Base-by-base conservation (phyloP, 2,113 vertebrate genomes). In the Ursus arctos region DNA sequence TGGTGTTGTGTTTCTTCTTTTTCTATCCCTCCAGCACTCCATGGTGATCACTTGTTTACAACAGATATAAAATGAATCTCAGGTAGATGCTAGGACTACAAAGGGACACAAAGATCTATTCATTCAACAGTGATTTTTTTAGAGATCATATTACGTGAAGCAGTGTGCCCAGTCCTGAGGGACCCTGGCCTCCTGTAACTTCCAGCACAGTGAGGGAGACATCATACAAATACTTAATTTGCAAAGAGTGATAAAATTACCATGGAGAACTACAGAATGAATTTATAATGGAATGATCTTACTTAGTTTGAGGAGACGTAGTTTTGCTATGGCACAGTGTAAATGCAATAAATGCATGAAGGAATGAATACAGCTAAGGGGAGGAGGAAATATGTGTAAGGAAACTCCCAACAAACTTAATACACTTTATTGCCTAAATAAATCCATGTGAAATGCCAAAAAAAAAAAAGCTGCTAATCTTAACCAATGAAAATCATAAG, bases 241-340 rank as follows among this genome's bases (percentile, higher is more conserved):
- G 40, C 59, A 86, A 81, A 85, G 65, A 93, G n/a, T 83, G 36
- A 59, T 86, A 87, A 97, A 59, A 36, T 47, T 55, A 47, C 11
- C 43, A 18, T 12, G 14, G 6, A 82, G 69, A 51, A 57, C 51
- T 57, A 19, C 3, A 61, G 55, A 33, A 24, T 31, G 22, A 86
- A 67, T 47, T 67, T 67, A 33, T 76, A 88, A 76, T 31, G 22
- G 12, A n/a, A 8, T 40, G 4, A 49, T 15, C 7, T 28, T 36
- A 65, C 18, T 63, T 31, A 69, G 65, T 67, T 36, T 69, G 40
- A 82, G 26, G 7, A 28, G 33, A 69, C 2, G 2, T 24, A 13
- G 16, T 51, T 71, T 92, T 87, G 57, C 43, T 61, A 71, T 55
- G 40, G 43, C 51, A 69, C 19, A 59, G 43, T 36, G 24, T 71